Base-by-base conservation (phyloP, 2,113 vertebrate species). In the Amphilophus citrinellus region DNA sequence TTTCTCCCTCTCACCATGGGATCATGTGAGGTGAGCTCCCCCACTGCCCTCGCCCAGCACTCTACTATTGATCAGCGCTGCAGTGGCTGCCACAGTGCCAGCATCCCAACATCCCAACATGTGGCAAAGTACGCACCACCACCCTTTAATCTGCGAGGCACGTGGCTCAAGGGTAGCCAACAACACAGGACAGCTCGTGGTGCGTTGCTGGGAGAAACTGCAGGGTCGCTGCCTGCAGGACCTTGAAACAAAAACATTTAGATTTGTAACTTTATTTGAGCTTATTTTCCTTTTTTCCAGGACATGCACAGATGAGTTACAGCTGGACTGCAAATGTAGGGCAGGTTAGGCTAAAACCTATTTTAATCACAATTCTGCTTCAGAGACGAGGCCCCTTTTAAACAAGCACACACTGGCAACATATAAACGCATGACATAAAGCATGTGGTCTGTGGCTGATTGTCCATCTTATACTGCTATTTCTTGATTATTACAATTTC, bases 71-170 rank as follows among this genome's bases (percentile, higher is more conserved):
- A 85, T 76, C 57, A 1, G 2, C 32, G 61, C 61, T 47, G 35
- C 81, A 63, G 39, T 3, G 13, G 62, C 75, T 44, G 30, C 47
- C 65, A 65, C 27, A 50, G 11, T 10, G 58, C 79, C 77, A 80
- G 71, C 68, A 81, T 82, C 68, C 30, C 59, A 82, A 84, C 68
- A 81, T 82, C 68, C 30, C 59, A 82, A 84, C 88, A 90, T 87
- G 90, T 85, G 81, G 83, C 60, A 71, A 63, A 76, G 79, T 76
- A 68, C 77, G 79, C 71, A 53, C 61, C 81, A 27, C 58, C 11
- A n/a, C 24, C 60, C 61, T 91, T 87, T 87, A 87, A 91, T 90
- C 82, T 88, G 82, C 7, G 0, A 39, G 66, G 75, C 86, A 92
- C 80, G 56, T 87, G 87, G 71, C 82, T 39, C 63, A 3, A 0